Percentiles rank a stretch among this genome's conserved stretches.
Conservation (phyloP, 2,113 vertebrate genomes). For the Muntiacus reevesi region DNA sequence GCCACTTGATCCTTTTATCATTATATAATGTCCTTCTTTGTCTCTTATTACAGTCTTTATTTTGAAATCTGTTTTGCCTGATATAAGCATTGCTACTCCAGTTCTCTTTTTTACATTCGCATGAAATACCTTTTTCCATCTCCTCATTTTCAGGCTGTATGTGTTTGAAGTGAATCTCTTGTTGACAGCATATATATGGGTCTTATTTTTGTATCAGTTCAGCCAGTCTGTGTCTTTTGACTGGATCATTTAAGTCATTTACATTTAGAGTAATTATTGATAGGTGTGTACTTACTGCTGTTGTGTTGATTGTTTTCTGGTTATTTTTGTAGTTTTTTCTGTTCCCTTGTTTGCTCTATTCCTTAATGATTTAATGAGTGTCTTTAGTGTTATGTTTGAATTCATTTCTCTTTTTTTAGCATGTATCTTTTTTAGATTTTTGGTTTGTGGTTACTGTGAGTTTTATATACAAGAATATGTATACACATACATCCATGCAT, state of each 20-base stretch:
- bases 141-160: background rate
- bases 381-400: background rate
- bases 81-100: background rate
- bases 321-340: background rate
- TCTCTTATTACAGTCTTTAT: background rate
- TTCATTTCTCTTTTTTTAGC: background rate
- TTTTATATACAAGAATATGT: background rate
- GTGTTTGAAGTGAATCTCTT: background rate
- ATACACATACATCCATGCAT: background rate
- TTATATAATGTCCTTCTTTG: background rate
- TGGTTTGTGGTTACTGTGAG: background rate
- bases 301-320: background rate
- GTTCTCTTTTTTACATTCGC: background rate
- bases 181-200: background rate
- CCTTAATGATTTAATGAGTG: background rate
- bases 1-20: background rate
- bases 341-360: background rate
- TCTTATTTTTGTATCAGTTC: background rate
- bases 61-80: background rate
- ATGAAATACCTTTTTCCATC: background rate
- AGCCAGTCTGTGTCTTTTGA: background rate
- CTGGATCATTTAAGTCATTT: background rate
- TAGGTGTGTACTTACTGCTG: background rate
- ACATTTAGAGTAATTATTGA: background rate
- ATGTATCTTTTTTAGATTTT: background rate